Base-by-base conservation (phyloP, 2,797 vertebrate species). In the Varecia variegata region DNA sequence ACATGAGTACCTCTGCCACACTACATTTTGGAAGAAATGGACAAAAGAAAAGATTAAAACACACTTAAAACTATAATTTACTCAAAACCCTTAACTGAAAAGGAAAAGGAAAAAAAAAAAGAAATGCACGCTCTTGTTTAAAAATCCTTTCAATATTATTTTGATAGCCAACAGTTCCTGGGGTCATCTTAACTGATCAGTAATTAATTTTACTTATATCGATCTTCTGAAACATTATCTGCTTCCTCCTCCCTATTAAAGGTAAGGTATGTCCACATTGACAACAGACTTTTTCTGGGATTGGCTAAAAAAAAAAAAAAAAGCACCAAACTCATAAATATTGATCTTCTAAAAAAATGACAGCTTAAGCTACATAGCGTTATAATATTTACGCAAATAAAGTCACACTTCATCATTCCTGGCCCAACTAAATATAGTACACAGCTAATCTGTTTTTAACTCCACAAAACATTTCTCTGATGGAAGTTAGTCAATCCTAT, bases 1-100 rank as follows among this genome's bases (percentile, higher is more conserved):
- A 45, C 25, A 40, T 1, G 17, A 40, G 25, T 0, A 27, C 7
- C 9, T 40, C 15, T 0, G 43, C 5, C 21, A 30, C 2, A 7
- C 27, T 50, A 58, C 7, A 40, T 30, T 58, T 43, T 1, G 17
- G 4, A 8, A 21, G 32, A 35, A 4, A 21, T 52, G 21, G 18
- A 5, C 1, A 13, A 18, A 38, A 62, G 2, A 13, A 17, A 35
- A 65, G 35, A 56, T 2, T 4, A 17, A 20, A 89, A 45, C 18
- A 80, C 1, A 27, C 25, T 94, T n/a, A 38, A 43, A 80, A 67
- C 13, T 25, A 9, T 15, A 58, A 71, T 67, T 50, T 62, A 47
- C 77, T 83, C 45, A 81, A 95, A 38, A 87, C 40, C 32, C 40
- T 65, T 25, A 35, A 23, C 67, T 30, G 23, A 27, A 27, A 58